Percentiles rank a stretch among this genome's conserved stretches.
Conservation (phyloP, 1,140 invertebrate species). For the Ips typographus region DNA sequence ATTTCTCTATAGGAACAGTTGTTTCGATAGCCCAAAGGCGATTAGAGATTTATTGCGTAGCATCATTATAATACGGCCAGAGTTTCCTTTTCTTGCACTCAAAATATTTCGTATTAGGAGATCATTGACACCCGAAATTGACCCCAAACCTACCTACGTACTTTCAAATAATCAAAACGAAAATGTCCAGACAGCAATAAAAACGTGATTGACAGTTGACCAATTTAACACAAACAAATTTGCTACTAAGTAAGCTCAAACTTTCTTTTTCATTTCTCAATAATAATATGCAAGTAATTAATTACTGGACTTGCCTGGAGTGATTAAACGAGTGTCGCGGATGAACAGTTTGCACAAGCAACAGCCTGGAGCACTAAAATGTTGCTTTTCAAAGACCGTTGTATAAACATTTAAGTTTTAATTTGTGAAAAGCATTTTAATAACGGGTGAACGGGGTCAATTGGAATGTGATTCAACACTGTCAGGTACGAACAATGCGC, state of each 20-base stretch:
- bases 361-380: too few species aligned
- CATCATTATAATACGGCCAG: too few species aligned
- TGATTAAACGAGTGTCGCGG: not conserved
- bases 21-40: too few species aligned
- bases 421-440: too few species aligned
- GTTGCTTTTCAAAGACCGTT: not conserved
- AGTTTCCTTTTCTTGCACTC: too few species aligned
- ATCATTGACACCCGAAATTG: not conserved
- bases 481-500: too few species aligned
- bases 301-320: not conserved
- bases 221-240: not conserved
- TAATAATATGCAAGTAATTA: not conserved
- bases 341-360: not conserved
- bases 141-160: not conserved
- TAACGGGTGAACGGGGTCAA: too few species aligned
- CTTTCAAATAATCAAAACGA: not conserved
- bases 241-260: not conserved
- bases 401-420: too few species aligned
- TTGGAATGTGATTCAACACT: too few species aligned
- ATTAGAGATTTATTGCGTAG: too few species aligned
- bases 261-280: conserved; percentile 1
- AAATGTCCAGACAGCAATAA: not conserved
- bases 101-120: not conserved
- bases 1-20: too few species aligned
- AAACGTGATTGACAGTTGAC: not conserved